These are phyloP conservation scores for Drosophila tropicalis DNA, from an alignment of 1,140 invertebrate genomes.

Conservation along the genomic window DNA sequence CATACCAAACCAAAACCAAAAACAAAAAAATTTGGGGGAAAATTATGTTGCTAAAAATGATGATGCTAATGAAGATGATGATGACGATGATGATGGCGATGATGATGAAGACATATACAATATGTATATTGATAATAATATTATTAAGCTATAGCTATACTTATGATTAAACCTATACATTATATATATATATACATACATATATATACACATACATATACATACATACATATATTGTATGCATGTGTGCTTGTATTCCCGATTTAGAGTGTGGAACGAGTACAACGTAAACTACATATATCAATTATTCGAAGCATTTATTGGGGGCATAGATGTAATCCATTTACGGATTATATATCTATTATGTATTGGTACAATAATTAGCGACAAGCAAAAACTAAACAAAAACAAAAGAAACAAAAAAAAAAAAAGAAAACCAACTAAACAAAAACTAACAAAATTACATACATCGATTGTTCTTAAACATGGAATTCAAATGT, in stretches of 20 bases:
- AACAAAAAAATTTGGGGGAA: background rate
- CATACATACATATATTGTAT: conserved; percentile 8
- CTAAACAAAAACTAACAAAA: conserved; percentile 36
- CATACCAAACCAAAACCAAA: conserved; percentile 37
- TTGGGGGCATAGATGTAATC: conserved; percentile 62
- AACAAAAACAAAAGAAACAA: conserved; percentile 43
- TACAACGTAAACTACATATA: conserved; percentile 71
- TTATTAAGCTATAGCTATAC: conserved; percentile 64
- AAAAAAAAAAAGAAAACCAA: conserved; percentile 26
- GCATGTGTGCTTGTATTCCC: conserved; percentile 14
- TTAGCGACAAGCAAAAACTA: conserved; percentile 70
- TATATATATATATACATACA: conserved; percentile 19
- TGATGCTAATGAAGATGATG: background rate
- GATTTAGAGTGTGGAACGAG: conserved; percentile 7
- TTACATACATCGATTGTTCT: conserved; percentile 75
- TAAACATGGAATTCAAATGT: conserved; percentile 80
- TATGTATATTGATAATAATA: conserved; percentile 81
- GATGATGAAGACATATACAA: conserved; percentile 60
- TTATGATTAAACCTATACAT: conserved; percentile 42
- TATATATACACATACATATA: conserved; percentile 5
- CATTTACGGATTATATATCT: conserved; percentile 49
- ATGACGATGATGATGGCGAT: background rate
- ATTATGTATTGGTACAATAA: conserved; percentile 79
- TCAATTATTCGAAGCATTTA: conserved; percentile 81
- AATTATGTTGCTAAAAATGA: too few species aligned